Evolutionary conservation across 1,140 invertebrate genomes (phyloP).

Genomic region (Diprion similis): DNA sequence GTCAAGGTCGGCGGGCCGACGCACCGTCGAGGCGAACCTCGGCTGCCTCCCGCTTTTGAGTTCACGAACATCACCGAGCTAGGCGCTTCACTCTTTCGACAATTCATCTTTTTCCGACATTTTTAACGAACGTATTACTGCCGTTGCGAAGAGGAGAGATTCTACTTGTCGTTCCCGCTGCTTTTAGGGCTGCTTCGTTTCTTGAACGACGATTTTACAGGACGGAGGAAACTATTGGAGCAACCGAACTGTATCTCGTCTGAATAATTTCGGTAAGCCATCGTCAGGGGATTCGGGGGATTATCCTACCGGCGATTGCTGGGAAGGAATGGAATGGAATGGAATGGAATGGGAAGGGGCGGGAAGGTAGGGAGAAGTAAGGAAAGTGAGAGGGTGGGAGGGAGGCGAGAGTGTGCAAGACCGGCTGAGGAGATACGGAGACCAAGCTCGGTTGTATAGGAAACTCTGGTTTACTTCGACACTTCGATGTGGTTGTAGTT

Average conservation of each 20-base stretch:
- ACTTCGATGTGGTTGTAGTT: too few species aligned
- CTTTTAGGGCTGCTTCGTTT: too few species aligned
- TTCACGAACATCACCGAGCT: conserved; percentile 4
- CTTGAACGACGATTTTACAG: too few species aligned
- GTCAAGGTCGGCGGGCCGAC: conserved; percentile 60
- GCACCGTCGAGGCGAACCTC: conserved; percentile 39
- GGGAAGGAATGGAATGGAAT: background rate
- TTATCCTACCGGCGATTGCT: background rate
- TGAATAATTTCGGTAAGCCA: background rate
- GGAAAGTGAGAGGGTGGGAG: background rate
- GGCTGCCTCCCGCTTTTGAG: background rate
- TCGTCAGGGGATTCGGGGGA: background rate
- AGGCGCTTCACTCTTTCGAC: too few species aligned
- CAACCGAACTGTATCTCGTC: background rate
- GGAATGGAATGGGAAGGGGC: background rate
- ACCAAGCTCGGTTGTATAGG: too few species aligned
- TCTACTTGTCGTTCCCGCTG: background rate
- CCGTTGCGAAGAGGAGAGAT: too few species aligned
- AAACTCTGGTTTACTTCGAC: too few species aligned
- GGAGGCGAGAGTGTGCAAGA: background rate
- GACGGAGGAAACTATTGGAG: background rate
- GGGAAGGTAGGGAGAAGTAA: background rate
- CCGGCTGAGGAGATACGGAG: too few species aligned
- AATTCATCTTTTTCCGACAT: too few species aligned
- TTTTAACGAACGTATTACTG: too few species aligned